These are phyloP conservation scores for Brachypodius melanocephalos DNA, from an alignment of 2,113 vertebrate genomes.

Conservation along the genomic window DNA sequence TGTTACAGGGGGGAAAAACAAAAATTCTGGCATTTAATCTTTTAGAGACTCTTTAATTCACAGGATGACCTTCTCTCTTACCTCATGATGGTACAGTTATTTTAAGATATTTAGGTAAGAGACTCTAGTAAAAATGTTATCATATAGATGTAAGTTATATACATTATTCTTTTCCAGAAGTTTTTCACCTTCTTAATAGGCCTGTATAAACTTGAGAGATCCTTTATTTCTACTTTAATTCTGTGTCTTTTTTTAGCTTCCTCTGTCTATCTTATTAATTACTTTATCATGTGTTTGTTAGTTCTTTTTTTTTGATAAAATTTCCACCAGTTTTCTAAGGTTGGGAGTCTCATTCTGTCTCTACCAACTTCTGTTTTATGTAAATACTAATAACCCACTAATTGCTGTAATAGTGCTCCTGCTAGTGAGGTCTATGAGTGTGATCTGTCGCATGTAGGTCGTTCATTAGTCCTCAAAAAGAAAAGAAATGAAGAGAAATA, in stretches of 20 bases:
- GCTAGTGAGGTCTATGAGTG: neutral
- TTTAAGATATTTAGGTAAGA: neutral
- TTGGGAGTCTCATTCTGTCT: neutral
- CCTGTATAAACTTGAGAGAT: neutral
- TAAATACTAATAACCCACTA: neutral
- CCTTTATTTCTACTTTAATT: neutral
- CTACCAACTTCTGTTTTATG: neutral
- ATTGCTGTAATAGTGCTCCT: neutral
- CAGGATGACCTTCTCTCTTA: neutral
- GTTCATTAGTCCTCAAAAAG: neutral
- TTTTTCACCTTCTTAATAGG: neutral
- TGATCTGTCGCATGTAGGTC: neutral
- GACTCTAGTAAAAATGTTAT: neutral
- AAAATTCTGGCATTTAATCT: neutral
- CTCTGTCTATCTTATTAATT: neutral
- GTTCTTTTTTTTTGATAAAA: neutral
- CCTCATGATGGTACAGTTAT: neutral
- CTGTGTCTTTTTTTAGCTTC: neutral
- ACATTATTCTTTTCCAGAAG: neutral
- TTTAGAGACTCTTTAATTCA: neutral
- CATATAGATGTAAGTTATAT: neutral
- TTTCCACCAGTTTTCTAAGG: neutral
- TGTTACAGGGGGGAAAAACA: fast-evolving
- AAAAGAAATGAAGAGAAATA: neutral
- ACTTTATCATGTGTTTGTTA: neutral